Evolutionary conservation across 2,888 invertebrate genomes (phyloP), one percentile per base, ranked within the genome.

Genomic region (Celastrina argiolus): DNA sequence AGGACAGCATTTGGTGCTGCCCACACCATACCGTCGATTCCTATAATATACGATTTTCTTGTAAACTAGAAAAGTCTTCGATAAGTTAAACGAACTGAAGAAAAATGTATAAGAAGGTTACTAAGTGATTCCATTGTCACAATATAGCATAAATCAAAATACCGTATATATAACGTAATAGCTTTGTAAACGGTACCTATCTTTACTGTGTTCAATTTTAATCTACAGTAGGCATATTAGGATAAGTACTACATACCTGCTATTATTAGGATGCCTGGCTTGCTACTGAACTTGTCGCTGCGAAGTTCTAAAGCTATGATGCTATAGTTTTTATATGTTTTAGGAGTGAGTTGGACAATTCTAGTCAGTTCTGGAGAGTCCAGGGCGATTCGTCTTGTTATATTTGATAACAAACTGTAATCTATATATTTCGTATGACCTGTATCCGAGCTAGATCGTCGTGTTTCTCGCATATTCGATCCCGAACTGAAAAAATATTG

Each of bases 21-120:
- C 90, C 90, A 91, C 1, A 82, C 81, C 88, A 90, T 89, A n/a
- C 81, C 85, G 70, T 88, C 85, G 12, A 90, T 72, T 2, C 81
- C 91, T 90, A 72, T 65, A 71, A 74, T 31, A 51, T 36, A 39
- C 8, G 26, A n/a, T n/a, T n/a, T n/a, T n/a, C n/a, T n/a, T n/a
- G n/a, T n/a, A n/a, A n/a, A n/a, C n/a, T n/a, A n/a, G n/a, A n/a
- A n/a, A n/a, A n/a, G n/a, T n/a, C n/a, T n/a, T n/a, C n/a, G n/a
- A n/a, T 41, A 34, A 16, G 28, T 36, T 4, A 16, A 12, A 56
- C 6, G 14, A 14, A 28, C n/a, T n/a, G n/a, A n/a, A n/a, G n/a
- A n/a, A n/a, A n/a, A n/a, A n/a, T n/a, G n/a, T n/a, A n/a, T n/a
- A n/a, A n/a, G n/a, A n/a, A n/a, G n/a, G n/a, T n/a, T n/a, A n/a